Evolutionary conservation across 2,888 invertebrate species (phyloP), one percentile per base, ranked within the genome.

Genomic region (Acanthopleura granulata): DNA sequence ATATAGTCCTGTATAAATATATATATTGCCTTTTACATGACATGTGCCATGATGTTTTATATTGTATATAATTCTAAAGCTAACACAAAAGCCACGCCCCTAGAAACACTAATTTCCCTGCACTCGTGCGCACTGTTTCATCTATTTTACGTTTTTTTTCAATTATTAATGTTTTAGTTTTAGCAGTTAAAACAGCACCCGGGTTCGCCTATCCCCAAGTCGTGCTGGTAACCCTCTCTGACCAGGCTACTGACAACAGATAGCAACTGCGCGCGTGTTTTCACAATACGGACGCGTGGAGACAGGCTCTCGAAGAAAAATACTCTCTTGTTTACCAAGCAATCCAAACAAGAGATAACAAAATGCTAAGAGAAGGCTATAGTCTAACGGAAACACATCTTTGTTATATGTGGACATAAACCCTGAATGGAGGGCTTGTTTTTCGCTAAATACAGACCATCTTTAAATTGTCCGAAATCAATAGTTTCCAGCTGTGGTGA

Each of bases 81-180:
- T 9, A 40, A 40, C 40, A 40, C 40, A 40, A 40, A 40, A 40
- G 40, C 40, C 40, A 40, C 40, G 40, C 4, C 40, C 9, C 40
- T 40, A 9, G 9, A 3, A 40, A 40, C 40, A 40, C 40, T 40
- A 40, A 40, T 40, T 40, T 40, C 40, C 9, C 40, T 9, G 40
- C 40, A 40, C 40, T 40, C 40, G 9, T 40, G 40, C 40, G 9
- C 4, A 6, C 4, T 40, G 40, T 40, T 40, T 40, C 40, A 40
- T 40, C 40, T 40, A 40, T 40, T 40, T 40, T 40, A 40, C 40
- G 40, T 40, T 40, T 57, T n/a, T 22, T 66, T 66, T 66, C 66
- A 66, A 66, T 66, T 66, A 66, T 66, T 66, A 66, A 66, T 66
- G 66, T 27, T 66, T 27, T 66, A 66, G 66, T 66, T 66, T 66